Percentiles rank a stretch among this genome's conserved stretches.
These are phyloP conservation scores for Petrocephalus sullivani DNA, from an alignment of 2,797 vertebrate genomes.

Conservation along the genomic window DNA sequence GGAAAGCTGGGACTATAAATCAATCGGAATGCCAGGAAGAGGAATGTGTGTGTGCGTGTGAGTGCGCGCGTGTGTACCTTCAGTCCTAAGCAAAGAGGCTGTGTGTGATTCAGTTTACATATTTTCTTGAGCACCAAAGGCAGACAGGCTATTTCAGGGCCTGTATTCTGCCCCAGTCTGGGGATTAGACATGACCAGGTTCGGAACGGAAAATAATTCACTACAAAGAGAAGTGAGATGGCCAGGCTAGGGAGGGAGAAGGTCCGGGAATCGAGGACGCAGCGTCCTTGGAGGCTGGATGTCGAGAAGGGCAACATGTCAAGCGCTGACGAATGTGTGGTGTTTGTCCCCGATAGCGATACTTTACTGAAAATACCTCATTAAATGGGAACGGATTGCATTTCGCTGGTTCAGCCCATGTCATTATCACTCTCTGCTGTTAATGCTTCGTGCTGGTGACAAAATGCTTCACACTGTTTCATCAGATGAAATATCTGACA, in stretches of 20 bases:
- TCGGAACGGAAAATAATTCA: not conserved
- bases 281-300: not conserved
- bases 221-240: not conserved
- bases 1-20: not conserved
- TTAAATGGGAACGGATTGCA: not conserved
- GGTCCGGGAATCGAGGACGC: not conserved
- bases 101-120: not conserved
- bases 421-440: not conserved
- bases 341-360: not conserved
- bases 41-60: not conserved
- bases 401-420: not conserved
- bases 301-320: not conserved
- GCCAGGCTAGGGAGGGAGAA: not conserved
- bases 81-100: not conserved
- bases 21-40: not conserved
- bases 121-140: not conserved
- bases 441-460: not conserved
- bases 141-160: not conserved
- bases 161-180: not conserved
- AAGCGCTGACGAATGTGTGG: slow-evolving; percentile 2
- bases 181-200: not conserved
- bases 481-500: not conserved
- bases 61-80: not conserved
- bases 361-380: not conserved
- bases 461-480: not conserved